These are phyloP conservation scores for Peromyscus leucopus DNA, from an alignment of 2,113 vertebrate species.

Conservation along the genomic window DNA sequence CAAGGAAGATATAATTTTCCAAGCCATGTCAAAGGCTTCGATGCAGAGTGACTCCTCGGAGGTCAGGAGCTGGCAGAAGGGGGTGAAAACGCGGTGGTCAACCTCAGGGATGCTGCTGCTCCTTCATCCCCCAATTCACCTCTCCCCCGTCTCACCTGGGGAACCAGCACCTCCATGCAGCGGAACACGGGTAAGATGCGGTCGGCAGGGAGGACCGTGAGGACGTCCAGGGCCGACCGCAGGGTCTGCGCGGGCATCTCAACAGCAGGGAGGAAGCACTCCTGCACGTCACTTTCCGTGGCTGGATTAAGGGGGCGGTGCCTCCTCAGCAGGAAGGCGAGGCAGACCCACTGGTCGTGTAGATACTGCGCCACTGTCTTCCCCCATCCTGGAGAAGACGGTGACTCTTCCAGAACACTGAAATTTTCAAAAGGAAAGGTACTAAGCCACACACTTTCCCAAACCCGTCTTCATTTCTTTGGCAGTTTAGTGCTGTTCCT, in stretches of 20 bases:
- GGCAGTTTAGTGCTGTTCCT: background rate
- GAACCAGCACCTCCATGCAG: slow-evolving; percentile 91
- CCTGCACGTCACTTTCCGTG: slow-evolving; percentile 27
- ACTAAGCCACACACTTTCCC: background rate
- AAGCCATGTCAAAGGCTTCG: slow-evolving; percentile 91
- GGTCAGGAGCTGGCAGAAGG: slow-evolving; percentile 86
- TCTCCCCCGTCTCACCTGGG: slow-evolving; percentile 88
- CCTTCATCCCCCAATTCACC: fast-evolving
- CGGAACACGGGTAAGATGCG: slow-evolving; percentile 91
- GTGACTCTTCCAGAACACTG: slow-evolving; percentile 83
- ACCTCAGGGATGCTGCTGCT: background rate
- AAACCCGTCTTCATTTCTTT: background rate
- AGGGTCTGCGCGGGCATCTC: slow-evolving; percentile 81
- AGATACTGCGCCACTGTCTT: slow-evolving; percentile 91
- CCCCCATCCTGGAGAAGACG: slow-evolving; percentile 92
- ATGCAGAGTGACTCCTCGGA: slow-evolving; percentile 90
- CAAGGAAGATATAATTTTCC: slow-evolving; percentile 92
- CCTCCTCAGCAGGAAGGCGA: slow-evolving; percentile 87
- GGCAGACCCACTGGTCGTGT: slow-evolving; percentile 94
- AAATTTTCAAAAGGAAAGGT: slow-evolving; percentile 60
- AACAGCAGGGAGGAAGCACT: slow-evolving; percentile 14
- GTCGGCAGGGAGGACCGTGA: slow-evolving; percentile 92
- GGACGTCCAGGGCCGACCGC: slow-evolving; percentile 89
- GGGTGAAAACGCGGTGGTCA: background rate
- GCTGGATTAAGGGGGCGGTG: background rate